Evolutionary conservation across 2,888 invertebrate genomes (phyloP), one percentile per base, ranked within the genome.

Genomic region (Hirtodrosophila duncani): DNA sequence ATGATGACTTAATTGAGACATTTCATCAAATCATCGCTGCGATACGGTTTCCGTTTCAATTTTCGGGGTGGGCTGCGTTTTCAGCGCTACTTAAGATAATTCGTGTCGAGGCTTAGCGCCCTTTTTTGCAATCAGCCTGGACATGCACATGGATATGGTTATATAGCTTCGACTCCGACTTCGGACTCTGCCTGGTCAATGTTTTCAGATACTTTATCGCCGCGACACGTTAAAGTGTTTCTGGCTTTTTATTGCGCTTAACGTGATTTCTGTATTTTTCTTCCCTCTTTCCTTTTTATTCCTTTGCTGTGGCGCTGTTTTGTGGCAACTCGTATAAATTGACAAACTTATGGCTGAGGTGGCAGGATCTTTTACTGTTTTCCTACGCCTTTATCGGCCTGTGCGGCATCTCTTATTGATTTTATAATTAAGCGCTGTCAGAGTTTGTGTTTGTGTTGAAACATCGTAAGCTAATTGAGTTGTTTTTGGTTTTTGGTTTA

Each of bases 361-460:
- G 13, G 13, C 34, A 20, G 10, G 33, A 23, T 36, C 31, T 39
- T 26, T 33, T 4, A 13, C 38, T 21, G 33, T 34, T 36, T 31
- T 13, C 6, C 6, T 9, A 7, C 13, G 1, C 31, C 24, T 17
- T 69, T 62, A 59, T 59, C 59, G 52, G 70, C 67, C 61, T 62
- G 79, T 67, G 81, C 75, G 81, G 82, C 83, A 60, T 62, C 75
- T 66, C 81, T 83, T 80, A 80, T 80, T 80, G 83, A 80, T 83
- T 80, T 82, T 81, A 78, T 80, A 80, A 80, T 80, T 83, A 83
- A 80, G 80, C 83, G 81, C 74, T 82, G 79, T 82, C 83, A 81
- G n/a, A n/a, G n/a, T n/a, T n/a, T n/a, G n/a, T n/a, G n/a, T n/a
- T n/a, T n/a, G n/a, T n/a, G n/a, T n/a, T n/a, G n/a, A n/a, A n/a